Base-by-base conservation (phyloP, 2,888 invertebrate species). In the Anarsia innoxiella region DNA sequence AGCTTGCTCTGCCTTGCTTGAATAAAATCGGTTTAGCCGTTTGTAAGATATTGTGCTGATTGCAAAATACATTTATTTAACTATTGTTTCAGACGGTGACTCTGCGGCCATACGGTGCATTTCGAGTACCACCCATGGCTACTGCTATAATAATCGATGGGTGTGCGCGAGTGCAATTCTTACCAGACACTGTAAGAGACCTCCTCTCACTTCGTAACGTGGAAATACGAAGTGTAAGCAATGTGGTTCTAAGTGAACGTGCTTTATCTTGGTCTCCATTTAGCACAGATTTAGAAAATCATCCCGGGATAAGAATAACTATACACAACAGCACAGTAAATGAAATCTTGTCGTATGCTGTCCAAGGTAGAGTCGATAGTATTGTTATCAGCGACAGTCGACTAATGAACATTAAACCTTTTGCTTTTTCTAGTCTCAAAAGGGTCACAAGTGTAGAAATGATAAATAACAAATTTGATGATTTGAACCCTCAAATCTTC, bases 361-460 rank as follows among this genome's bases (percentile, higher is more conserved):
- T 94, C 56, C 89, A 89, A 57, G 94, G 94, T 2, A 88, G 90
- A 44, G 87, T 93, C 42, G 89, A 90, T 55, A 88, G 89, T 50
- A 88, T 94, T 45, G 70, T 78, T 37, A 88, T 94, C 42, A 86
- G 87, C 38, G 80, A 88, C 46, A 89, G 90, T 33, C 80, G 68
- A 40, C 86, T 94, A 38, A 86, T 86, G 13, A 79, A 79, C 37
- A 79, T 93, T 40, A 86, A 86, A 51, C 88, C 93, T 0, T 93
- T 91, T 65, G 91, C 93, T 0, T 92, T 94, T 61, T 90, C 91
- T 41, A 92, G 91, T 64, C 86, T 93, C 28, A 82, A 86, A 31
- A 88, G 88, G 50, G 88, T 89, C 33, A 88, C 90, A 50, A 87
- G 83, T 34, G 84, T 94, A 40, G 87, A 88, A 46, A 75, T 94